These are phyloP conservation scores for Meghimatium bilineatum DNA, from an alignment of 2,888 invertebrate species.

Conservation along the genomic window DNA sequence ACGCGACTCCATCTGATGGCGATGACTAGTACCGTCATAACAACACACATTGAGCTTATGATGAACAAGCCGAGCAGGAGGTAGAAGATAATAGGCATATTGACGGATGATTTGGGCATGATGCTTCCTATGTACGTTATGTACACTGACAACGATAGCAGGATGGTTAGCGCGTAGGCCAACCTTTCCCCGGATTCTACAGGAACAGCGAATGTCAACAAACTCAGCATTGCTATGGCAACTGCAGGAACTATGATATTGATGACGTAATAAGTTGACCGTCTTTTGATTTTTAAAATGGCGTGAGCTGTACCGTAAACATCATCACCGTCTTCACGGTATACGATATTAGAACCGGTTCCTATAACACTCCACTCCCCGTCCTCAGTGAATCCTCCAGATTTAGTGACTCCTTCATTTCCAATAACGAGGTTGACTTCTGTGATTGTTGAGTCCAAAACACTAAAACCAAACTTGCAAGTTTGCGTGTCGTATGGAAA, in stretches of 20 bases:
- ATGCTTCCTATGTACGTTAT: conserved; percentile 35
- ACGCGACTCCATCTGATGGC: conserved; percentile 26
- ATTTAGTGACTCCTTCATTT: neutral
- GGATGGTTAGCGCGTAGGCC: conserved; percentile 32
- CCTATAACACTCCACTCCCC: conserved; percentile 15
- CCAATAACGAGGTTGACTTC: neutral
- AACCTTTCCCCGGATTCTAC: conserved; percentile 45
- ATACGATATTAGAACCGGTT: neutral
- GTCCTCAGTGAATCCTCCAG: neutral
- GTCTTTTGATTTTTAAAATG: conserved; percentile 21
- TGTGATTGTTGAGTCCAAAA: neutral
- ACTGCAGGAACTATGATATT: conserved; percentile 14
- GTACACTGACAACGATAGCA: conserved; percentile 44
- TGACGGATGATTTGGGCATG: conserved; percentile 42
- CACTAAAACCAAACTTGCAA: conserved; percentile 10
- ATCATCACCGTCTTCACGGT: neutral
- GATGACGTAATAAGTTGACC: conserved; percentile 14
- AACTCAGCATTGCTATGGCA: conserved; percentile 28
- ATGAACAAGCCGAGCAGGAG: conserved; percentile 19
- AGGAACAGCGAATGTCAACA: conserved; percentile 41
- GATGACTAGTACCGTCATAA: conserved; percentile 14
- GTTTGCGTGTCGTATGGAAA: conserved; percentile 41
- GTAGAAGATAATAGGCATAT: conserved; percentile 36
- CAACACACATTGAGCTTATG: conserved; percentile 8
- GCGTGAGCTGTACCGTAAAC: neutral